Evolutionary conservation across 2,797 vertebrate species (phyloP).

Genomic region (Myioborus melanocephalus): DNA sequence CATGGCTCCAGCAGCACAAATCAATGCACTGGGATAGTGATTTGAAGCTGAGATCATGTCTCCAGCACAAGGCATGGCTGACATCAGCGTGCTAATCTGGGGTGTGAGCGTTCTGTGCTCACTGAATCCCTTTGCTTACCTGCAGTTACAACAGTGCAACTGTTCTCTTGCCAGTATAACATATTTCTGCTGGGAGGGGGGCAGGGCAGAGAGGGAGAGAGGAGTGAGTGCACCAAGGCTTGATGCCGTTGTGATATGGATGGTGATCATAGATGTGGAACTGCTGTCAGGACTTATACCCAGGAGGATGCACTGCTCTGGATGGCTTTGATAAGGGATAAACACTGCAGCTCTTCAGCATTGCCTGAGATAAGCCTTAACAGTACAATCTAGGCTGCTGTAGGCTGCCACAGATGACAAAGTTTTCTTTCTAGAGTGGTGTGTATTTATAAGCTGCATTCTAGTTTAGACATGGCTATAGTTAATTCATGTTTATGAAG

Average conservation of each 20-base stretch:
- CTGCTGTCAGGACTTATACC: not conserved
- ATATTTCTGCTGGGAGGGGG: not conserved
- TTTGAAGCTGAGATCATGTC: slow-evolving; percentile 59
- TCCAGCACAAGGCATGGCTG: slow-evolving; percentile 11
- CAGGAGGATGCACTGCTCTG: not conserved
- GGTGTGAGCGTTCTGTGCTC: not conserved
- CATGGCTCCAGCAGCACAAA: slow-evolving; percentile 46
- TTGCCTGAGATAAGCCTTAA: not conserved
- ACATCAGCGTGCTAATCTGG: slow-evolving; percentile 34
- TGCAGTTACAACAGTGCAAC: not conserved
- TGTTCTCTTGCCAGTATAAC: slow-evolving; percentile 21
- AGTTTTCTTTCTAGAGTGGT: not conserved
- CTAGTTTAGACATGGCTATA: not conserved
- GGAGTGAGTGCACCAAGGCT: not conserved
- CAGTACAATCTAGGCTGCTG: not conserved
- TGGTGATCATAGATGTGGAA: not conserved
- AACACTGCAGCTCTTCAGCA: not conserved
- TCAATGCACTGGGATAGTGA: not conserved
- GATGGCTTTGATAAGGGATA: not conserved
- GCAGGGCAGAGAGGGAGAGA: not conserved
- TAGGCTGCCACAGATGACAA: not conserved
- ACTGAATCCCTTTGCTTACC: not conserved
- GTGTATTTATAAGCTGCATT: not conserved
- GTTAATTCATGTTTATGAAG: slow-evolving; percentile 34
- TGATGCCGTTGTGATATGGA: not conserved